Base-by-base conservation (phyloP, 1,140 invertebrate genomes). In the Drosophila jambulina region DNA sequence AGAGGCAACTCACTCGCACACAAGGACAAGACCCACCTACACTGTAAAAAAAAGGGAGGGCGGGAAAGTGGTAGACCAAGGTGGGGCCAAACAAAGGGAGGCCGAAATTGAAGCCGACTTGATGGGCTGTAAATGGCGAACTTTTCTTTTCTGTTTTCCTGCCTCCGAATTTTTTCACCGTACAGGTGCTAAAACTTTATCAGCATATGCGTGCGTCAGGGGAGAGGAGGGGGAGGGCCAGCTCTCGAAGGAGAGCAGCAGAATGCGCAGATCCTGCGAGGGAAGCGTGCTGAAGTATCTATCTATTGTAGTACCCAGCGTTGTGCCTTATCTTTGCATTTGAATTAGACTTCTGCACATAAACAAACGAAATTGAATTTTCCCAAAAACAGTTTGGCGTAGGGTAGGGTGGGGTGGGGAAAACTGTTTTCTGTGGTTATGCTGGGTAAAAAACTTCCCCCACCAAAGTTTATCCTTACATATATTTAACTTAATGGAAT, bases 351-450 rank as follows among this genome's bases (percentile, higher is more conserved):
- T 59, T 51, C 43, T 57, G 68, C 48, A 58, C 77, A 87, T 90
- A 87, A 88, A 87, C 67, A 88, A 78, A 76, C 68, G 77, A 80
- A 88, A 87, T 87, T 88, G 84, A 82, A 87, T 87, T 88, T 83
- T 38, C 40, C 68, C 49, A n/a, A 64, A 72, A 64, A 65, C 62
- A 82, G 71, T 72, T 72, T 48, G 19, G 60, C 27, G n/a, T 51
- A 32, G 15, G 21, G 15, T 17, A 2, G 15, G 7, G 2, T 25
- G 4, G 27, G 60, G 13, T n/a, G 36, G 36, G 36, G 42, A 46
- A 65, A 46, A 46, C 63, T 21, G 63, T 21, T 46, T 46, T 25
- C 23, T 29, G 13, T 45, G 29, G 29, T 34, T 67, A 27, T 34
- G 21, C 19, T 40, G 43, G 23, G 25, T n/a, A 25, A 40, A 67